These are phyloP conservation scores for Ataeniobius toweri DNA, from an alignment of 2,797 vertebrate species.

Conservation along the genomic window DNA sequence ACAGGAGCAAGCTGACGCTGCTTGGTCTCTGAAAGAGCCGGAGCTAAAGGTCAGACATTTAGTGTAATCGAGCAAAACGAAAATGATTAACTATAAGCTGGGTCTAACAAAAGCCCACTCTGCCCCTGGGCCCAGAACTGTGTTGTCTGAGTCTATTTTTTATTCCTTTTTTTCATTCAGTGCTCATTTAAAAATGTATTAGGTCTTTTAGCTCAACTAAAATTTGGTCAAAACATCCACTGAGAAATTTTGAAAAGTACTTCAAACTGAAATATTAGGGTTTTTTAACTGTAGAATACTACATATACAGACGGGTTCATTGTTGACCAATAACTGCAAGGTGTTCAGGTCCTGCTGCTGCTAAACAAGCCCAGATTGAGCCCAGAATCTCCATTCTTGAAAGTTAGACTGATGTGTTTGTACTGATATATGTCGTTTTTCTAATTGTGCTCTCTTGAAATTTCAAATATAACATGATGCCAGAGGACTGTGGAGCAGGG, in stretches of 20 bases:
- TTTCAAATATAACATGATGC: background rate
- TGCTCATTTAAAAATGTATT: background rate
- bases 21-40: conserved; percentile 30
- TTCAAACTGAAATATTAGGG: background rate
- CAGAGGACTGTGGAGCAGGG: background rate
- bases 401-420: background rate
- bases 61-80: conserved; percentile 19
- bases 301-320: too few relatives aligned
- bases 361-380: too few relatives aligned
- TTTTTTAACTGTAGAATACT: too few relatives aligned
- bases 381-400: background rate
- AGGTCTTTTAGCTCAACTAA: background rate
- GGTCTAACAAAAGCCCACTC: conserved; percentile 24
- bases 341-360: background rate
- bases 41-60: conserved; percentile 53
- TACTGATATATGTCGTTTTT: background rate
- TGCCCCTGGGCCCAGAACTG: background rate
- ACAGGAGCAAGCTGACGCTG: conserved; percentile 17
- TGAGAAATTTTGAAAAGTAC: background rate
- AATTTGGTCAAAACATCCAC: background rate
- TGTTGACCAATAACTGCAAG: too few relatives aligned
- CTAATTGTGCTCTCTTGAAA: background rate
- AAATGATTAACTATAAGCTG: conserved; percentile 9
- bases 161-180: background rate
- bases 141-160: background rate